These are phyloP conservation scores for Yasuhikotakia modesta DNA, from an alignment of 2,797 vertebrate species.

Conservation along the genomic window DNA sequence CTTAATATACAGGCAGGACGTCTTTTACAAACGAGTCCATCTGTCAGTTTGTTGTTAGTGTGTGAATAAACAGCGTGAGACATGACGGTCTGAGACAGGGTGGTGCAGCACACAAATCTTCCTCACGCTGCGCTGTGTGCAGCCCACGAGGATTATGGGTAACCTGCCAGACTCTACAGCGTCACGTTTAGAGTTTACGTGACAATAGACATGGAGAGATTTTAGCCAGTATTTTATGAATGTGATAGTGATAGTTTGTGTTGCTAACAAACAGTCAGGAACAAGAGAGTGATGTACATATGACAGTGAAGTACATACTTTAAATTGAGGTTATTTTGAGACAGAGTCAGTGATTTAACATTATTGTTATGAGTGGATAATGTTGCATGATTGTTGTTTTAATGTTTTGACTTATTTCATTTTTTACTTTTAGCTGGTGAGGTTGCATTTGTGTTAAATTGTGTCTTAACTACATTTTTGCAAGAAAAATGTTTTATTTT, in stretches of 20 bases:
- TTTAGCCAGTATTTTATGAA: background rate
- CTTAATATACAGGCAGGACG: slow-evolving; percentile 21
- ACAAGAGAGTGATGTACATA: background rate
- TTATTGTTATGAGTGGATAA: background rate
- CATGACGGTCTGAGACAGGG: slow-evolving; percentile 27
- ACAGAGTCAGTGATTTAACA: background rate
- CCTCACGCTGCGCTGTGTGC: slow-evolving; percentile 25
- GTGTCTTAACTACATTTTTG: background rate
- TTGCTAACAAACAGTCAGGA: background rate
- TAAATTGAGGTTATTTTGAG: background rate
- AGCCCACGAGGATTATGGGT: slow-evolving; percentile 16
- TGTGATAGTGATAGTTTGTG: too few species aligned
- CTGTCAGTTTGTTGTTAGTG: slow-evolving; percentile 50
- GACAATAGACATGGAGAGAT: background rate
- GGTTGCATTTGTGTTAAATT: background rate
- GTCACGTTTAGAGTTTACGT: slow-evolving; percentile 1
- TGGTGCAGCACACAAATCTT: slow-evolving; percentile 19
- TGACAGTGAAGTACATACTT: background rate
- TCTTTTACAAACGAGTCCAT: slow-evolving; percentile 48
- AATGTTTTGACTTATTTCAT: background rate
- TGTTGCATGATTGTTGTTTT: background rate
- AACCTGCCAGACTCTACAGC: slow-evolving; percentile 24
- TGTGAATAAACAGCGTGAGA: slow-evolving; percentile 56
- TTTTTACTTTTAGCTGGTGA: background rate
- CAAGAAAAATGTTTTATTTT: too few species aligned